Conservation (phyloP, 2,113 vertebrate species). For the Mobula hypostoma region DNA sequence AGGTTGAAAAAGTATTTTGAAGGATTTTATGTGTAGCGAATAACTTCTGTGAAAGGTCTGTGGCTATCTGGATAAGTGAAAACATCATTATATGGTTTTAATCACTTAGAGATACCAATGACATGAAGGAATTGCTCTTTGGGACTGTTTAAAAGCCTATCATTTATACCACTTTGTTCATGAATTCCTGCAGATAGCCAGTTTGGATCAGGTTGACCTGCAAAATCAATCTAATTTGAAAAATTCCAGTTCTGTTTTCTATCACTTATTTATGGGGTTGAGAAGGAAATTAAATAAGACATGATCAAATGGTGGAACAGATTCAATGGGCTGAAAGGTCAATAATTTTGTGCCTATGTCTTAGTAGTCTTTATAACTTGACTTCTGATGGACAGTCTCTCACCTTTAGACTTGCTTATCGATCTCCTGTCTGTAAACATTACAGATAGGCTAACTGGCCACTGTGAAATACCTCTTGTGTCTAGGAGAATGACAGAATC, state of each 20-base stretch:
- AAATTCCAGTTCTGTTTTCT: neutral
- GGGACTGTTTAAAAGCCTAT: neutral
- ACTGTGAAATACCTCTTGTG: no score
- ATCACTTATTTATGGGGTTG: no score
- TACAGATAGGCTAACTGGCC: no score
- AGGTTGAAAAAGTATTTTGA: neutral
- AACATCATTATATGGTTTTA: neutral
- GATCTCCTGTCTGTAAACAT: neutral
- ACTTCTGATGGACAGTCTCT: neutral
- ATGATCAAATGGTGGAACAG: no score
- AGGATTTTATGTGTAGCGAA: neutral
- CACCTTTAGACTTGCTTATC: neutral
- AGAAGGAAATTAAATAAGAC: no score
- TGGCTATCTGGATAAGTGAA: neutral
- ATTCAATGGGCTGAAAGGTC: no score
- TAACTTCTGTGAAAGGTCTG: neutral
- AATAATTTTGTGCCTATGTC: no score
- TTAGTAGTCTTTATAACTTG: neutral
- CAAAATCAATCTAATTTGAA: neutral
- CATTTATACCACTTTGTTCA: neutral
- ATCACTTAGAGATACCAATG: neutral
- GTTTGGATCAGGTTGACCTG: neutral
- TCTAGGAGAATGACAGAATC: no score
- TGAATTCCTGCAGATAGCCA: neutral
- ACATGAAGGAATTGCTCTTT: neutral